A percentile compares a stretch with the other conserved stretches of the same genome.
These are phyloP conservation scores for Drosophila busckii DNA, from an alignment of 1,140 invertebrate species.

Conservation along the genomic window DNA sequence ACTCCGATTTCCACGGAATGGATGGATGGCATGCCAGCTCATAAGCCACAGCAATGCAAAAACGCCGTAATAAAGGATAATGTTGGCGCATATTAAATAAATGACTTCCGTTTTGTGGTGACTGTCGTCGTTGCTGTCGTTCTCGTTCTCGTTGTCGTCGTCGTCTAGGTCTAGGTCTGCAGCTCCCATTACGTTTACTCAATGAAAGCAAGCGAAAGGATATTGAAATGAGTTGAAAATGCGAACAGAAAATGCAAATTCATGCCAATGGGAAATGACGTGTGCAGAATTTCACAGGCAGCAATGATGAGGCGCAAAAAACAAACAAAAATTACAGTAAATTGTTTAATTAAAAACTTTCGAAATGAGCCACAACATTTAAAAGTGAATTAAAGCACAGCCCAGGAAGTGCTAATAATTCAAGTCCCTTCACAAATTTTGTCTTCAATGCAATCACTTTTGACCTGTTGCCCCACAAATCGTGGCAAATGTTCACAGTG, in stretches of 20 bases:
- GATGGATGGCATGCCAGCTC: constrained; percentile 53
- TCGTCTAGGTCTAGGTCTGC: constrained; percentile 44
- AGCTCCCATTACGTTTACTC: constrained; percentile 48
- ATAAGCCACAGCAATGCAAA: constrained; percentile 74
- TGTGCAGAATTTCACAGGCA: constrained; percentile 69
- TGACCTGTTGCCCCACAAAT: constrained; percentile 69
- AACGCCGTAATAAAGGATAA: constrained; percentile 77
- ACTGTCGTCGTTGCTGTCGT: no score
- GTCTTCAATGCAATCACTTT: constrained; percentile 7
- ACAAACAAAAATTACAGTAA: not conserved
- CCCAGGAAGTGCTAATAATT: constrained; percentile 45
- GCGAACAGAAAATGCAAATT: constrained; percentile 63
- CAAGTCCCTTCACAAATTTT: constrained; percentile 17
- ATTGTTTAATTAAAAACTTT: constrained; percentile 69
- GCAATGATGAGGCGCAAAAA: constrained; percentile 40
- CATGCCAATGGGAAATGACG: constrained; percentile 72
- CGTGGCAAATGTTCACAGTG: constrained; percentile 50
- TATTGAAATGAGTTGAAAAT: constrained; percentile 66
- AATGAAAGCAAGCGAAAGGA: constrained; percentile 73
- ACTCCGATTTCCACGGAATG: no score
- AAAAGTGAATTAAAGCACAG: constrained; percentile 58
- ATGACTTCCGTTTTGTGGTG: constrained; percentile 72
- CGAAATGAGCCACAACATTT: constrained; percentile 41
- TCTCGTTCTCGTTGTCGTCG: constrained; percentile 5
- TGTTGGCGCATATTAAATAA: constrained; percentile 77